Conservation (phyloP, 2,888 invertebrate genomes). For the Leucania comma region DNA sequence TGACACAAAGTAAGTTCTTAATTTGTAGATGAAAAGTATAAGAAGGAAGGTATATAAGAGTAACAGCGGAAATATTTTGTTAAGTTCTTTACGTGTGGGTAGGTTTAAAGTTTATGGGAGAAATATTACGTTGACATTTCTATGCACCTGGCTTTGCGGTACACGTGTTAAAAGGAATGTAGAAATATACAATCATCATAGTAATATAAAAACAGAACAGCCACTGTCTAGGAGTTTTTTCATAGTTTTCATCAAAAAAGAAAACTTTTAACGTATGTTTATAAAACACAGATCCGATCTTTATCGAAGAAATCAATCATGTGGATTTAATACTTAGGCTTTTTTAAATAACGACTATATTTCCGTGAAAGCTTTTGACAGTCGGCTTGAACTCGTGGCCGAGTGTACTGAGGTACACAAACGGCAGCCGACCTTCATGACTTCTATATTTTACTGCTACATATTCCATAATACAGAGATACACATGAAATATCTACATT, state of each 20-base stretch:
- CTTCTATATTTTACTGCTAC: slow-evolving; percentile 21
- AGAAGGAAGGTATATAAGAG: too few relatives aligned
- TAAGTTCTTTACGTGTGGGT: too few relatives aligned
- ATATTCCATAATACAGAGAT: slow-evolving; percentile 45
- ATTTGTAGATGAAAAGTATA: neutral
- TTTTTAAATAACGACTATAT: slow-evolving; percentile 8
- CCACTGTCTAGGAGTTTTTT: neutral
- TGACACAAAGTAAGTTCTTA: neutral
- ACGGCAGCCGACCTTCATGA: slow-evolving; percentile 40
- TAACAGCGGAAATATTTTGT: neutral
- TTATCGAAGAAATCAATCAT: neutral
- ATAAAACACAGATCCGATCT: slow-evolving; percentile 1
- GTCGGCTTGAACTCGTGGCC: neutral
- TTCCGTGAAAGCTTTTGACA: slow-evolving; percentile 14
- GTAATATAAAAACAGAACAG: neutral
- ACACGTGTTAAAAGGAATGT: neutral
- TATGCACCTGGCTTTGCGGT: neutral
- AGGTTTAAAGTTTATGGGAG: neutral
- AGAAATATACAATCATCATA: neutral
- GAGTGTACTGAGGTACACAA: slow-evolving; percentile 24
- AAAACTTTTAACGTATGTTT: slow-evolving; percentile 16
- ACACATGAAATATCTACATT: slow-evolving; percentile 24
- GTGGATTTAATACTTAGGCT: neutral
- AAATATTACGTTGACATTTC: neutral
- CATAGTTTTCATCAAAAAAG: neutral